Evolutionary conservation across 2,888 invertebrate species (phyloP).

Genomic region (Maniola hyperantus): DNA sequence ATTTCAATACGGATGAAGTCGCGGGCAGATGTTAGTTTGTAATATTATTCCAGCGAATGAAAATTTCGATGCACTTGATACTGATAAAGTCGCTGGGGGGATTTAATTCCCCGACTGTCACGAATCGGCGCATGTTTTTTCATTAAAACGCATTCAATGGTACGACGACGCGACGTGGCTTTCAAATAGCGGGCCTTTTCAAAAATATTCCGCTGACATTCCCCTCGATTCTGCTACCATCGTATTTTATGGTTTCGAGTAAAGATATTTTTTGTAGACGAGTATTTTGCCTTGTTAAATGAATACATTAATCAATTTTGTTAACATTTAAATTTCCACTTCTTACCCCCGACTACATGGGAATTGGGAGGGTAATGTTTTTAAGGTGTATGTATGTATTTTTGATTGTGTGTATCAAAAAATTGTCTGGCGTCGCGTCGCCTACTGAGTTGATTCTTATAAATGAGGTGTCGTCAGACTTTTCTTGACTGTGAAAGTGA

Average conservation of each 20-base stretch:
- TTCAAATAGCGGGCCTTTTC: conserved; percentile 78
- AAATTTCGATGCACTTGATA: conserved; percentile 37
- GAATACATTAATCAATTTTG: not conserved
- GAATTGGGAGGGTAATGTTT: too few relatives aligned
- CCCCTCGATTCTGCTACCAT: conserved; percentile 62
- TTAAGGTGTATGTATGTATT: too few relatives aligned
- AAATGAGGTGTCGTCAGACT: too few relatives aligned
- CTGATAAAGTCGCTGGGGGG: conserved; percentile 55
- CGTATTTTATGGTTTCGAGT: conserved; percentile 61
- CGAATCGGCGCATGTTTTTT: conserved; percentile 82
- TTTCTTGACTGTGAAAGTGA: too few relatives aligned
- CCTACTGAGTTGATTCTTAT: too few relatives aligned
- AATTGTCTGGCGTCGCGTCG: too few relatives aligned
- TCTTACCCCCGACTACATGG: not conserved
- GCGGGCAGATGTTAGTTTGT: not conserved
- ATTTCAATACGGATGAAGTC: not conserved
- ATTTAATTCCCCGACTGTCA: conserved; percentile 81
- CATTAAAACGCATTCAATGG: conserved; percentile 82
- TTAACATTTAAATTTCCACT: not conserved
- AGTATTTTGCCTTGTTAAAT: conserved; percentile 21
- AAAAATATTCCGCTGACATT: conserved; percentile 74
- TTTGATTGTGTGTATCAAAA: too few relatives aligned
- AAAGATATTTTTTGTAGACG: conserved; percentile 45
- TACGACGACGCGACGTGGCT: conserved; percentile 76
- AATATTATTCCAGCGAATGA: conserved; percentile 77